A percentile compares a stretch with the other conserved stretches of the same genome.
Evolutionary conservation across 37 sponge, comb jelly and placozoan species (phyloP).

Genomic region (Geodia barretti): DNA sequence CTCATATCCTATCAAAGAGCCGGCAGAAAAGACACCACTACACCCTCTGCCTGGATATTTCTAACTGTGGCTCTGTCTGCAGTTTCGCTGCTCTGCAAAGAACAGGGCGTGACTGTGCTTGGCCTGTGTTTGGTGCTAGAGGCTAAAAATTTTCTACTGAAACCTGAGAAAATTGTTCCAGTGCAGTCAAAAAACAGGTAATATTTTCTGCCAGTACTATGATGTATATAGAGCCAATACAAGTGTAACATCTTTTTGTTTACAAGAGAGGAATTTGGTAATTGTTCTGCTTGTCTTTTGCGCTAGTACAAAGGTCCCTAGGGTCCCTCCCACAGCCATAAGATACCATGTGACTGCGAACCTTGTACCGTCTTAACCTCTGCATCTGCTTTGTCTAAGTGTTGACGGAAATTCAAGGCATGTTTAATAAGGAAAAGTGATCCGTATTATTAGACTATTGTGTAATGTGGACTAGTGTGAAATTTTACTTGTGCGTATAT

Average conservation of each 20-base stretch:
- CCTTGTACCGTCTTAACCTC: constrained; percentile 68
- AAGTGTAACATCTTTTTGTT: too few relatives aligned
- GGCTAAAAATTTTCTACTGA: too few relatives aligned
- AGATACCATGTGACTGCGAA: constrained; percentile 56
- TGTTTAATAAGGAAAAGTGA: too few relatives aligned
- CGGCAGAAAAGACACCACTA: background rate
- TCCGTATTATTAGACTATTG: too few relatives aligned
- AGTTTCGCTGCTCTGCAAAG: constrained; percentile 73
- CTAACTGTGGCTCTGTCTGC: background rate
- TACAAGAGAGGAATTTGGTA: background rate
- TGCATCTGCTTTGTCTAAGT: too few relatives aligned
- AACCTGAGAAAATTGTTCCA: too few relatives aligned
- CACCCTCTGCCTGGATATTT: constrained; percentile 10
- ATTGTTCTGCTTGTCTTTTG: background rate
- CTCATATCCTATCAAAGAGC: constrained; percentile 54
- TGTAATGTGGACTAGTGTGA: too few relatives aligned
- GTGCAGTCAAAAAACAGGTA: too few relatives aligned
- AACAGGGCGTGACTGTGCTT: constrained; percentile 74
- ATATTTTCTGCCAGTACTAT: too few relatives aligned
- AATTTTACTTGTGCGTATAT: too few relatives aligned
- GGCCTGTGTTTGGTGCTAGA: constrained; percentile 60
- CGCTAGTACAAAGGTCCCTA: background rate
- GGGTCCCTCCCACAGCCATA: constrained; percentile 3
- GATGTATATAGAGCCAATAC: too few relatives aligned
- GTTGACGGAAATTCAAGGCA: too few relatives aligned